Base-by-base conservation (phyloP, 2,113 vertebrate genomes). In the Peromyscus leucopus region DNA sequence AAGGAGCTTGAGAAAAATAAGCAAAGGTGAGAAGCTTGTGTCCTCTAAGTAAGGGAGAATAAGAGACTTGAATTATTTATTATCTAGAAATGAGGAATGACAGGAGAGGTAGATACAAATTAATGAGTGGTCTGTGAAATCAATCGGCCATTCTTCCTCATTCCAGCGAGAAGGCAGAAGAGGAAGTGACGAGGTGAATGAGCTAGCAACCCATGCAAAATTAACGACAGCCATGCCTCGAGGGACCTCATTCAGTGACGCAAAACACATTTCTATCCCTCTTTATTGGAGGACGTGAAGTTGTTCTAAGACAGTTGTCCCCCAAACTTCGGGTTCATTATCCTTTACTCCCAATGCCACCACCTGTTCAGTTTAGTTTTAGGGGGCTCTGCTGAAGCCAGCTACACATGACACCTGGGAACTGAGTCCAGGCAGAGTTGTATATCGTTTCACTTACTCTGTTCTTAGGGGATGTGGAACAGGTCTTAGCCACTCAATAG, bases 11-110 rank as follows among this genome's bases (percentile, higher is more conserved):
- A 74, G 74, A 87, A 93, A 71, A 82, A 13, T 76, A 65, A 78
- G 21, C 75, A 15, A 65, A 89, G 46, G 33, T 48, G 71, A 21
- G 91, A 39, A 83, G 79, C 22, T 76, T 79, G 57, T 26, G 17
- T 65, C 61, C 72, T 91, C 26, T 76, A 86, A 90, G 90, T 57
- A 55, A 91, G 65, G 90, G 76, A 55, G 61, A 91, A 87, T 71
- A 89, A 88, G 86, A 95, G 36, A 1, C 69, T 65, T 93, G 89
- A 94, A 80, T 95, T 96, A 94, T 93, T 97, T 94, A 91, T 96
- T 74, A 46, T 65, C 55, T 85, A 16, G 79, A 93, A 95, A 74
- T 80, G 75, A 90, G 57, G 76, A 93, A 46, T 90, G 91, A 79
- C 71, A 19, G 24, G 39, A 91, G 39, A 93, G 89, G 83, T 59